A percentile compares a stretch with the other conserved stretches of the same genome.
Conservation (phyloP, 2,113 vertebrate species). For the Nesogale talazaci region DNA sequence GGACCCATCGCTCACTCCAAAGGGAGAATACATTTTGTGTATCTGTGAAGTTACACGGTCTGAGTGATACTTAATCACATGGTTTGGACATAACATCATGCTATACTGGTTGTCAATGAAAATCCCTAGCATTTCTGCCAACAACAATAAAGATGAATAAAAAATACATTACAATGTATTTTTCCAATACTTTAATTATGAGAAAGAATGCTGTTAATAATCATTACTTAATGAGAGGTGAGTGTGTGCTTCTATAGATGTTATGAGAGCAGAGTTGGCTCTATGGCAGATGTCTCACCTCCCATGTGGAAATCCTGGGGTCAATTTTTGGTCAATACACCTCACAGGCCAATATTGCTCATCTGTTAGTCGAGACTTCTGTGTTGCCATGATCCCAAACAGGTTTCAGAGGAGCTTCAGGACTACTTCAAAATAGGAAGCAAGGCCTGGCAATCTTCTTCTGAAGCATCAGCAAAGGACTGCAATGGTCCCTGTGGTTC, state of each 20-base stretch:
- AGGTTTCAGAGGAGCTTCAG: too few relatives aligned
- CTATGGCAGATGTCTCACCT: too few relatives aligned
- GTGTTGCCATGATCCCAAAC: too few relatives aligned
- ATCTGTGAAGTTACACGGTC: background rate
- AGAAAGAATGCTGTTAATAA: constrained; percentile 23
- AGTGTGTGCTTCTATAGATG: background rate
- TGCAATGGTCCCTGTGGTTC: too few relatives aligned
- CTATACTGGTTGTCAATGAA: background rate
- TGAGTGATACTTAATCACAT: background rate
- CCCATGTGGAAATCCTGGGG: too few relatives aligned
- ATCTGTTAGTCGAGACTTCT: too few relatives aligned
- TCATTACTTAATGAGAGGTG: background rate
- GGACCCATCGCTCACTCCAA: background rate
- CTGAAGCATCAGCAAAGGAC: too few relatives aligned
- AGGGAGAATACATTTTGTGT: background rate
- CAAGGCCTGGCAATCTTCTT: too few relatives aligned
- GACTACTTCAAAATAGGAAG: too few relatives aligned
- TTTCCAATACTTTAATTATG: constrained; percentile 1
- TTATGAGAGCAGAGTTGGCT: too few relatives aligned
- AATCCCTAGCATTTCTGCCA: background rate
- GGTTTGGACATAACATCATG: background rate
- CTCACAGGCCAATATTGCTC: too few relatives aligned
- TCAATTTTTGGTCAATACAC: too few relatives aligned
- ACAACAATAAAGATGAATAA: constrained; percentile 41
- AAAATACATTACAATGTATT: background rate